phyloP scores from a whole-genome alignment of 2,113 vertebrate genomes.

The Nothobranchius furzeri region DNA sequence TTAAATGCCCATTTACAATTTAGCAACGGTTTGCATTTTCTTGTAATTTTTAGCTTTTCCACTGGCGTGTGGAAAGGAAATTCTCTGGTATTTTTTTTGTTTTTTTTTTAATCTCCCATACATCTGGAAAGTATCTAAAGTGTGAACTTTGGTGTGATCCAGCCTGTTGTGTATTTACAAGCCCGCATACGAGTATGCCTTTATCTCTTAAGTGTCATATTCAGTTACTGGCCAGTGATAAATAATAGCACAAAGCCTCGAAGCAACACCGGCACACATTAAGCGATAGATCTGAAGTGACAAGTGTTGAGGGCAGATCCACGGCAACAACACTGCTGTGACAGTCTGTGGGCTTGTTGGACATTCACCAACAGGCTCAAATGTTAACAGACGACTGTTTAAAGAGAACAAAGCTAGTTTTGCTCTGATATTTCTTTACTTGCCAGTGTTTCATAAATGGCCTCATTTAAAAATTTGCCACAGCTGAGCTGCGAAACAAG shows the following conservation, averaged over 20 bases:
- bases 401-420: constrained; percentile 46
- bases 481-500: constrained; percentile 46
- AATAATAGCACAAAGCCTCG: constrained; percentile 60
- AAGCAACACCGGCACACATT: constrained; percentile 44
- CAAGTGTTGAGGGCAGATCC: constrained; percentile 64
- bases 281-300: constrained; percentile 61
- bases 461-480: constrained; percentile 22
- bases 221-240: constrained; percentile 55
- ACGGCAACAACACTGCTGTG: constrained; percentile 23
- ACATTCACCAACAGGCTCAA: constrained; percentile 27
- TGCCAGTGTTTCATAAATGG: constrained; percentile 41
- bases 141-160: constrained; percentile 23
- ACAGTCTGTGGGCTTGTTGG: constrained; percentile 32
- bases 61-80: neutral
- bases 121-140: constrained; percentile 5
- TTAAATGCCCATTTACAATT: too few species aligned
- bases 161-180: constrained; percentile 17
- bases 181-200: constrained; percentile 23
- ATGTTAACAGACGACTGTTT: constrained; percentile 23
- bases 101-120: neutral
- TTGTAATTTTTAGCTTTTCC: too few species aligned
- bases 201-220: constrained; percentile 51
- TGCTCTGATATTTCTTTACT: constrained; percentile 37
- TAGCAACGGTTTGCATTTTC: too few species aligned
- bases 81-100: neutral